Base-by-base conservation (phyloP, 1,140 invertebrate genomes). In the Drosophila ficusphila region DNA sequence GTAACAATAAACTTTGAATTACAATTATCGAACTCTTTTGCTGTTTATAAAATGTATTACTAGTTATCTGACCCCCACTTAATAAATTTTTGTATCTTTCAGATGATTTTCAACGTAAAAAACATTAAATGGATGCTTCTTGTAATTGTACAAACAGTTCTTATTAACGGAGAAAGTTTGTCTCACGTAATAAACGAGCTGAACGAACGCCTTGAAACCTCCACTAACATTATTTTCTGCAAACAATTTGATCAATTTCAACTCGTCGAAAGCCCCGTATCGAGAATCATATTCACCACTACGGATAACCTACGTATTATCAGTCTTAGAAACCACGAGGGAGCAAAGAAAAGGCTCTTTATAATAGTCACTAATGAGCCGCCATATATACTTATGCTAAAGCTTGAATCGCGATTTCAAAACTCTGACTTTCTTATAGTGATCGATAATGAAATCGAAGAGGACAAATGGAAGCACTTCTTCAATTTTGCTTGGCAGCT, bases 371-470 rank as follows among this genome's bases (percentile, higher is more conserved):
- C 53, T 1, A 51, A 54, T 2, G 21, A 19, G 0, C 75, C 79
- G 0, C 61, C 71, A 0, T 54, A 70, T 21, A 21, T 41, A 2
- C 19, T 79, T 0, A 25, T 85, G 0, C 6, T 19, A 0, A 16
- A 16, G 4, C 38, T 85, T 0, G 6, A 68, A 0, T 27, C 57
- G 0, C 31, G n/a, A 4, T 79, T 79, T 27, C 75, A 85, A 19
- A 11, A n/a, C 0, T n/a, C 56, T 0, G 58, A 83, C 25, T 83
- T 85, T 19, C 41, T 83, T 0, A 6, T 83, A 5, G 48, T 85
- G 0, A 41, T 65, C 1, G 49, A 73, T n/a, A 19, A 29, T 0
- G 0, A n/a, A 29, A 16, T 19, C 8, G 18, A 46, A 0, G 16
- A 31, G 6, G 8, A 21, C 1, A 36, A n/a, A 3, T 83, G 79